phyloP scores from a whole-genome alignment of 2,113 vertebrate species.

The Neolamprologus caudopunctatus region DNA sequence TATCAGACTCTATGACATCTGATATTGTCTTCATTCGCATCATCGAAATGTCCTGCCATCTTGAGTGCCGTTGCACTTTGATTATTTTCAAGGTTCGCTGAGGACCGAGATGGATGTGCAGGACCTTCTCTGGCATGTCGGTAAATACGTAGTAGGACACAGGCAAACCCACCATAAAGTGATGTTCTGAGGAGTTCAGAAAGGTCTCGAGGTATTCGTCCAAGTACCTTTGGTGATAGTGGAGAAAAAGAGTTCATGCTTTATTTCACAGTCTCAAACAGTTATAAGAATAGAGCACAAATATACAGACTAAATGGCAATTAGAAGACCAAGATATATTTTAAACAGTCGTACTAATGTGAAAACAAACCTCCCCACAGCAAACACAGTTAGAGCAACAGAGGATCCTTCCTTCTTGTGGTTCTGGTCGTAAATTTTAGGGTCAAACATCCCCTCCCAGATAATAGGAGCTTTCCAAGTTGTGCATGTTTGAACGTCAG shows the following conservation, averaged over 20 bases:
- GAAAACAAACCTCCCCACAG: conserved; percentile 70
- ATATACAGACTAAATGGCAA: not conserved
- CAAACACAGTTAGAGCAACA: conserved; percentile 75
- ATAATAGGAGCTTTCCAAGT: conserved; percentile 73
- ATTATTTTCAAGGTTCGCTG: conserved; percentile 42
- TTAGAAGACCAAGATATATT: not conserved
- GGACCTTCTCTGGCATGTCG: conserved; percentile 57
- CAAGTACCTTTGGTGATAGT: conserved; percentile 54
- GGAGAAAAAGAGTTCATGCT: not conserved
- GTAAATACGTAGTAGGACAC: conserved; percentile 76
- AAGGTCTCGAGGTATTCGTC: conserved; percentile 62
- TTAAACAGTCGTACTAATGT: not conserved
- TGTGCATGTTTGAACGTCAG: conserved; percentile 72
- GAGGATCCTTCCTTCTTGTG: conserved; percentile 53
- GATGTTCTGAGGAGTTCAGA: conserved; percentile 62
- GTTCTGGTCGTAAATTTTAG: conserved; percentile 35
- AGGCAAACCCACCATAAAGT: conserved; percentile 71
- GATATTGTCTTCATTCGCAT: conserved; percentile 68
- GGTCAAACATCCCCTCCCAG: conserved; percentile 74
- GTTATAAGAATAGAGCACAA: not conserved
- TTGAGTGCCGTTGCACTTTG: conserved; percentile 28
- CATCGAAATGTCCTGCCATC: conserved; percentile 80
- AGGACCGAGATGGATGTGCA: conserved; percentile 12
- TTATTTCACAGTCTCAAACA: not conserved
- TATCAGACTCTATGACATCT: conserved; percentile 33